A percentile compares a stretch with the other conserved stretches of the same genome.
These are phyloP conservation scores for Sinhomidia bicolor DNA, from an alignment of 2,888 invertebrate genomes.

Conservation along the genomic window DNA sequence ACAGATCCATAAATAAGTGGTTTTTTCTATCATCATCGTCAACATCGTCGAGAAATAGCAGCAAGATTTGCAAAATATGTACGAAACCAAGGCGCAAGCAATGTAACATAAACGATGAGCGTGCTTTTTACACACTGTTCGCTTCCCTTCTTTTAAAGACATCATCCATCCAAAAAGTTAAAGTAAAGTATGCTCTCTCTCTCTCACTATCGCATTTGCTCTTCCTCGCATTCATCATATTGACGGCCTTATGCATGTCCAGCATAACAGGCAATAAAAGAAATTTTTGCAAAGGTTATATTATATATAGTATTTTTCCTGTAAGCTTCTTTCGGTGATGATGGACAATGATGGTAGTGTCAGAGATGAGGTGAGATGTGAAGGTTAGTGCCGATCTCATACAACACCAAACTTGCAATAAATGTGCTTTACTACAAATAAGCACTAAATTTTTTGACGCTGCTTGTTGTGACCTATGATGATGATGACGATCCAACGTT, in stretches of 20 bases:
- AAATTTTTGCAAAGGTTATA: constrained; percentile 34
- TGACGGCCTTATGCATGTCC: background rate
- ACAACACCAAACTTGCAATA: background rate
- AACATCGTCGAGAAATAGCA: background rate
- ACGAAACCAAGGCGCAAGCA: too few species aligned
- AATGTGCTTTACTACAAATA: background rate
- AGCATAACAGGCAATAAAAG: constrained; percentile 29
- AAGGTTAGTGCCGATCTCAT: background rate
- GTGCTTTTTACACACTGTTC: background rate
- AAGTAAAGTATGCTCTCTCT: background rate
- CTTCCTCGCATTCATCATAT: background rate
- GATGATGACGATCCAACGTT: background rate
- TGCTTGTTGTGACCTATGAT: background rate
- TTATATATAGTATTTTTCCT: constrained; percentile 27
- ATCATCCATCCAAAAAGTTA: background rate
- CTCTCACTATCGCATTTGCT: too few species aligned
- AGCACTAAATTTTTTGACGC: background rate
- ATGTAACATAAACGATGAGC: background rate
- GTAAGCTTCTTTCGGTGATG: background rate
- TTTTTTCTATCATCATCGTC: background rate
- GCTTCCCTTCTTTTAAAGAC: background rate
- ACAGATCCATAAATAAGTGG: constrained; percentile 33
- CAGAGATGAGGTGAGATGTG: background rate
- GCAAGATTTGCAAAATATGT: background rate
- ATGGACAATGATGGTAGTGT: background rate